phyloP scores from a whole-genome alignment of 2,113 vertebrate species.

The Sylvicapra grimmia region DNA sequence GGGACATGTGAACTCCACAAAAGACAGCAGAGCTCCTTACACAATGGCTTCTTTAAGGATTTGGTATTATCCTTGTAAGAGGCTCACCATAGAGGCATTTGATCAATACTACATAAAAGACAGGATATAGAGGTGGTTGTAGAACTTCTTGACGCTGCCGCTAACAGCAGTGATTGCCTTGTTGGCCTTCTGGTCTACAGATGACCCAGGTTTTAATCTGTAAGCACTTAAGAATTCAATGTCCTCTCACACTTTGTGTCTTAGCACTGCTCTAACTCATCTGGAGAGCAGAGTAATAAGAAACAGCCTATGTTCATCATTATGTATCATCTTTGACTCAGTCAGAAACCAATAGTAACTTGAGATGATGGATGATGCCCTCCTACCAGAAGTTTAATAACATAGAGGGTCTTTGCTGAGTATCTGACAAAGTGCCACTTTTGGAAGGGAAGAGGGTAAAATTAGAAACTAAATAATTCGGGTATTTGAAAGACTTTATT shows the following conservation, averaged over 20 bases:
- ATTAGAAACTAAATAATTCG: not conserved
- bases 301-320: not conserved
- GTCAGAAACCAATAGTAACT: not conserved
- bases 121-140: not conserved
- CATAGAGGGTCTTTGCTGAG: not conserved
- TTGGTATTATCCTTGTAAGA: not conserved
- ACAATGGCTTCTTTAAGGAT: not conserved
- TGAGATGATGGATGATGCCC: not conserved
- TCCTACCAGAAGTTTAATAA: not conserved
- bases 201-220: conserved; percentile 11
- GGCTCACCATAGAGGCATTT: not conserved
- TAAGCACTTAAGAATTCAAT: not conserved
- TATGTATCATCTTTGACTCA: not conserved
- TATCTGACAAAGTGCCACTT: not conserved
- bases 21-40: not conserved
- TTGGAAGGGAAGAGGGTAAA: not conserved
- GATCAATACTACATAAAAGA: not conserved
- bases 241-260: not conserved
- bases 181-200: not conserved
- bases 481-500: not conserved
- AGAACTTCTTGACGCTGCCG: not conserved
- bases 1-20: not conserved
- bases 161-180: not conserved
- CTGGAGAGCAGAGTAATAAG: not conserved
- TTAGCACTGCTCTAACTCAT: not conserved